A percentile compares a stretch with the other conserved stretches of the same genome.
phyloP scores from a whole-genome alignment of 2,888 invertebrate species.

The Aporophyla nigra region DNA sequence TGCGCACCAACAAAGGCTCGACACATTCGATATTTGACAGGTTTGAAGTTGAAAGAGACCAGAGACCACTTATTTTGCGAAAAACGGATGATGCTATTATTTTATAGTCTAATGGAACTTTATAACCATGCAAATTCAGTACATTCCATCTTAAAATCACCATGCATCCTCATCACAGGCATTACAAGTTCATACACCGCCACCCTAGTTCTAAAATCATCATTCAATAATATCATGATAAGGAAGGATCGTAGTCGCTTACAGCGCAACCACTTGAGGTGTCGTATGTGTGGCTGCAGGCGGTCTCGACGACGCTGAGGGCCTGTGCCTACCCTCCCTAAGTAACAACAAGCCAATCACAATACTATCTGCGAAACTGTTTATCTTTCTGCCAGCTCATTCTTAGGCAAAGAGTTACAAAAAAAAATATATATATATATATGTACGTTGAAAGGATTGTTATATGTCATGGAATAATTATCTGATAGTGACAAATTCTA shows the following conservation, averaged over 20 bases:
- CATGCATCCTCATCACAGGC: conserved; percentile 49
- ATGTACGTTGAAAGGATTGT: neutral
- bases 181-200: conserved; percentile 33
- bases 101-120: conserved; percentile 14
- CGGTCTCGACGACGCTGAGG: conserved; percentile 62
- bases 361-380: neutral
- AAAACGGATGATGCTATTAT: conserved; percentile 2
- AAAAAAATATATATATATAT: no score
- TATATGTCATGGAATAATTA: neutral
- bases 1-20: neutral
- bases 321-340: conserved; percentile 59
- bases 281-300: conserved; percentile 47
- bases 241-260: conserved; percentile 46
- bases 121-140: conserved; percentile 39
- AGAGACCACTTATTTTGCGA: neutral
- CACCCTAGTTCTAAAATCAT: conserved; percentile 39
- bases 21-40: neutral
- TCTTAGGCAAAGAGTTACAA: conserved; percentile 7
- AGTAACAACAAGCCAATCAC: conserved; percentile 36
- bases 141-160: conserved; percentile 17
- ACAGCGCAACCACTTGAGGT: conserved; percentile 57
- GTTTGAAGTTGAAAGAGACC: neutral
- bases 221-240: conserved; percentile 28
- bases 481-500: neutral
- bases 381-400: neutral